These are phyloP conservation scores for Rhabdornis inornatus DNA, from an alignment of 2,113 vertebrate genomes.

Conservation along the genomic window DNA sequence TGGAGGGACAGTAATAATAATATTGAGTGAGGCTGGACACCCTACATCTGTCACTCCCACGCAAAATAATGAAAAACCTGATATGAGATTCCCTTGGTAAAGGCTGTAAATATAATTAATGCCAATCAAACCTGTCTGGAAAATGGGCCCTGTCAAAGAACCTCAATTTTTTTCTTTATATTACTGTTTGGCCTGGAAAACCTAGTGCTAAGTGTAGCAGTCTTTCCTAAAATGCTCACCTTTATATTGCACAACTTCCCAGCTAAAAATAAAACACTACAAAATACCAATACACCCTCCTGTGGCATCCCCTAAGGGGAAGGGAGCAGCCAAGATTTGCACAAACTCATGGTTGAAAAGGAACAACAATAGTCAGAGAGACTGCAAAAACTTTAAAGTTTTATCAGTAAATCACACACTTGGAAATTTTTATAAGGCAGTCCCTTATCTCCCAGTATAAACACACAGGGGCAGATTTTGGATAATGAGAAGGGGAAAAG, in stretches of 20 bases:
- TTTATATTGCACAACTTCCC: not conserved
- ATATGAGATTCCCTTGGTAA: not conserved
- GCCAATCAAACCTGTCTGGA: not conserved
- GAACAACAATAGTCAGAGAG: not conserved
- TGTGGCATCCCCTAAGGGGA: not conserved
- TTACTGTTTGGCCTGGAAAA: not conserved
- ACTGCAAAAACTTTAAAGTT: not conserved
- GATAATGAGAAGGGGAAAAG: no score
- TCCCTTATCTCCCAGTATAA: not conserved
- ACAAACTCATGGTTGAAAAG: fast-evolving
- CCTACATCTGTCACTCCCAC: not conserved
- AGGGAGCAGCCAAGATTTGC: not conserved
- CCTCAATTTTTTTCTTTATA: not conserved
- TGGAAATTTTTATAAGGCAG: not conserved
- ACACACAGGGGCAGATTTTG: not conserved
- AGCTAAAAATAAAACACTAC: not conserved
- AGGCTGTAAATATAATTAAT: not conserved
- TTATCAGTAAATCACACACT: not conserved
- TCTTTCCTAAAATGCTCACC: fast-evolving
- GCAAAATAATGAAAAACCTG: not conserved
- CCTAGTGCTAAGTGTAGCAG: not conserved
- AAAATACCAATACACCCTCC: not conserved
- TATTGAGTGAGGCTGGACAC: not conserved
- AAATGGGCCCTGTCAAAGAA: not conserved
- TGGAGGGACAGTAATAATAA: not conserved